Conservation (phyloP, 1,140 invertebrate species). For the Ips typographus region DNA sequence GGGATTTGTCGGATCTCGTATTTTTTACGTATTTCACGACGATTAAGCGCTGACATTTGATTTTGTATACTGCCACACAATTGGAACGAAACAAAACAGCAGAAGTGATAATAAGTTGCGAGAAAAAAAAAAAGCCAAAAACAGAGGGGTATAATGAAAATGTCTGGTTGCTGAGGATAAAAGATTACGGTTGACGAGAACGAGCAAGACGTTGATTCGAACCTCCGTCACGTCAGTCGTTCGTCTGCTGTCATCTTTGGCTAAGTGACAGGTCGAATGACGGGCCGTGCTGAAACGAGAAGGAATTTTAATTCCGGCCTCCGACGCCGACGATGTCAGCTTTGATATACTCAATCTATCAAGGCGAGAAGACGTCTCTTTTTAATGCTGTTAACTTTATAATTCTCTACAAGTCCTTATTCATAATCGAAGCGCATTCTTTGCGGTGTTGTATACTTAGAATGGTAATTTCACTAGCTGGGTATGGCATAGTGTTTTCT, state of each 20-base stretch:
- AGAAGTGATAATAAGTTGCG: no score
- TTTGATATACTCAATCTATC: conserved; percentile 9
- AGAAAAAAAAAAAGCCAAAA: no score
- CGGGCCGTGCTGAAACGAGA: conserved; percentile 25
- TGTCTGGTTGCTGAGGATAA: no score
- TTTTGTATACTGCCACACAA: no score
- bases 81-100: no score
- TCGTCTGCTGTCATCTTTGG: conserved; percentile 33
- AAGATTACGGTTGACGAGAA: conserved; percentile 18
- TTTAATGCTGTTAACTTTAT: not conserved
- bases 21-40: no score
- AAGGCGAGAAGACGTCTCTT: not conserved
- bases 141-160: no score
- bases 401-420: not conserved
- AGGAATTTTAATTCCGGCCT: conserved; percentile 33
- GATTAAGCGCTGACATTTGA: no score
- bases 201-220: conserved; percentile 30
- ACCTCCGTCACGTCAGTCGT: conserved; percentile 36
- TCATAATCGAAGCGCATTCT: not conserved
- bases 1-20: not conserved
- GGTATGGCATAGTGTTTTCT: no score
- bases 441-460: not conserved
- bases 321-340: conserved; percentile 8
- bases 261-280: conserved; percentile 35
- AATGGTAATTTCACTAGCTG: no score